Percentiles rank a stretch among this genome's conserved stretches.
Evolutionary conservation across 2,888 invertebrate genomes (phyloP).

Genomic region (Yponomeuta cagnagella): DNA sequence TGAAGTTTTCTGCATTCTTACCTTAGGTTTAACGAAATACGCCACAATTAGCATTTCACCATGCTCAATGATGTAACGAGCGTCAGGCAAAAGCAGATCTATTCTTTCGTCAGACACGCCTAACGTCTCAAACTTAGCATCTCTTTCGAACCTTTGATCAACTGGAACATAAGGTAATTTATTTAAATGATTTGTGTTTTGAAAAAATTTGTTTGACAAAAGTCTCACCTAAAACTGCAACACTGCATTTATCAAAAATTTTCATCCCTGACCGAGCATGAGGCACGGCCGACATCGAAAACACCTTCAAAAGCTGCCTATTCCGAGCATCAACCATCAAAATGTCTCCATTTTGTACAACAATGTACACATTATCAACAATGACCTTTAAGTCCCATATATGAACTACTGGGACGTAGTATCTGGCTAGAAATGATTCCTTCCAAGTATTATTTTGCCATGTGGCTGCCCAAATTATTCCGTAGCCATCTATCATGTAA

Average conservation of each 20-base stretch:
- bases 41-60: background rate
- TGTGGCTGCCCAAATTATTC: constrained; percentile 22
- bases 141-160: background rate
- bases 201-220: too few species aligned
- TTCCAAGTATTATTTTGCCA: constrained; percentile 24
- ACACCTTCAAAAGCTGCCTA: constrained; percentile 1
- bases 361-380: constrained; percentile 28
- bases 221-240: background rate
- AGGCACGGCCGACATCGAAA: background rate
- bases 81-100: background rate
- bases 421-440: constrained; percentile 24
- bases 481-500: constrained; percentile 26
- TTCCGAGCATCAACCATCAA: constrained; percentile 17
- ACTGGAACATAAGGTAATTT: background rate
- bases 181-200: too few species aligned
- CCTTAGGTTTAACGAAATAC: background rate
- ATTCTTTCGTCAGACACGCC: background rate
- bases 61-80: background rate
- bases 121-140: background rate
- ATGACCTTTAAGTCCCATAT: constrained; percentile 26
- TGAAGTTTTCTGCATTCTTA: background rate
- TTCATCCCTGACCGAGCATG: background rate
- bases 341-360: constrained; percentile 32
- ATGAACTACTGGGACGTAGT: constrained; percentile 26
- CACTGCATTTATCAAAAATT: background rate